These are phyloP conservation scores for Plestiodon gilberti DNA, from an alignment of 2,113 vertebrate species.

Conservation along the genomic window DNA sequence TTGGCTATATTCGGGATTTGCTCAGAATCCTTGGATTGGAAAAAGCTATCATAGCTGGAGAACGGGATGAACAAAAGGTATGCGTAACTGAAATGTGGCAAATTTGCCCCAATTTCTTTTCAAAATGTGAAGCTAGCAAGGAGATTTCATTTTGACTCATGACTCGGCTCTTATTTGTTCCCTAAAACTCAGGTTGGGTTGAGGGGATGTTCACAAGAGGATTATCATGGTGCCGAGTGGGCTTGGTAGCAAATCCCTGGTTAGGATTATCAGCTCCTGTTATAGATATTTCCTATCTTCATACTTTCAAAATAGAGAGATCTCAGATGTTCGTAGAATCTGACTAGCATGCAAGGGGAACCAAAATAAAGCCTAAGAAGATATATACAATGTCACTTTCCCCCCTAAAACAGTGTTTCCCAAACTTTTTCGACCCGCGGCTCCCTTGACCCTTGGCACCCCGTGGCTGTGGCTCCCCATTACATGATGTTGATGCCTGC, in stretches of 20 bases:
- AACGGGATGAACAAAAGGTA: slow-evolving; percentile 93
- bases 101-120: background rate
- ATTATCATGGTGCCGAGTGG: background rate
- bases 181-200: background rate
- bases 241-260: background rate
- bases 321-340: background rate
- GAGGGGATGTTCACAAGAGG: background rate
- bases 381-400: too few species aligned
- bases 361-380: background rate
- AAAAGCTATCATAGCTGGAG: slow-evolving; percentile 84
- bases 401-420: too few species aligned
- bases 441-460: too few species aligned
- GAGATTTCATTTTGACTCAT: background rate
- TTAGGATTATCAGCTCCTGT: background rate
- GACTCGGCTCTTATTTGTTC: background rate
- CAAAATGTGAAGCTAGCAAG: background rate
- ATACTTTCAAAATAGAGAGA: background rate
- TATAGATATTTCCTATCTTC: background rate
- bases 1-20: slow-evolving; percentile 94
- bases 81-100: slow-evolving; percentile 41
- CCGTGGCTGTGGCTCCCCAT: too few species aligned
- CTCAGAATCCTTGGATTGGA: slow-evolving; percentile 89
- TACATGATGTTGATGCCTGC: too few species aligned
- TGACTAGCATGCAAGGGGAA: background rate
- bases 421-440: too few species aligned